Percentiles rank a stretch among this genome's conserved stretches.
Evolutionary conservation across 2,797 vertebrate species (phyloP).

Genomic region (Bovichtus diacanthus): DNA sequence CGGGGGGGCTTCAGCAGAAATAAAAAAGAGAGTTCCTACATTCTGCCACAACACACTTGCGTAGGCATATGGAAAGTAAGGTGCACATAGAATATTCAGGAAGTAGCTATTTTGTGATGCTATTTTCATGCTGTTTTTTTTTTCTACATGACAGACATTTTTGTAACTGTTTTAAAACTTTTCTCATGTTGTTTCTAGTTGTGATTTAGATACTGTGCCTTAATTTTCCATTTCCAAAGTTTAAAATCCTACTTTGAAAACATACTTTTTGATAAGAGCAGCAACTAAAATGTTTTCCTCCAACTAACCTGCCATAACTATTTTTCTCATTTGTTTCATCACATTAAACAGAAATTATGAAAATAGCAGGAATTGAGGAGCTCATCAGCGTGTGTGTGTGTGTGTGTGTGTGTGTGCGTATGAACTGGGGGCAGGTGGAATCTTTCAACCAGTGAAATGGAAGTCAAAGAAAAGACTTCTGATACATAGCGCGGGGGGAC

Average conservation of each 20-base stretch:
- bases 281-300: not conserved
- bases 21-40: conserved; percentile 69
- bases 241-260: not conserved
- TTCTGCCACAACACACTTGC: conserved; percentile 64
- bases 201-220: not conserved
- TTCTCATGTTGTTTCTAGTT: not conserved
- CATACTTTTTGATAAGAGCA: not conserved
- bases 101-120: conserved; percentile 50
- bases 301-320: not conserved
- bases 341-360: conserved; percentile 10
- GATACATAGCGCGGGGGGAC: conserved; percentile 39
- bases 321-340: not conserved
- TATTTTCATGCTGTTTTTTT: conserved; percentile 7
- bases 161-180: not conserved
- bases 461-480: conserved; percentile 56
- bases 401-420: not conserved
- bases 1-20: conserved; percentile 53
- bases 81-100: conserved; percentile 67
- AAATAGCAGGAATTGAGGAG: not conserved
- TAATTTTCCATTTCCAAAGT: not conserved
- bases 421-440: conserved; percentile 67
- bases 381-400: not conserved
- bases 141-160: not conserved
- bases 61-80: conserved; percentile 71
- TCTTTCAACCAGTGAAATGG: conserved; percentile 50